Evolutionary conservation across 2,113 vertebrate genomes (phyloP), one percentile per base, ranked within the genome.

Genomic region (Machaerirhynchus nigripectus): DNA sequence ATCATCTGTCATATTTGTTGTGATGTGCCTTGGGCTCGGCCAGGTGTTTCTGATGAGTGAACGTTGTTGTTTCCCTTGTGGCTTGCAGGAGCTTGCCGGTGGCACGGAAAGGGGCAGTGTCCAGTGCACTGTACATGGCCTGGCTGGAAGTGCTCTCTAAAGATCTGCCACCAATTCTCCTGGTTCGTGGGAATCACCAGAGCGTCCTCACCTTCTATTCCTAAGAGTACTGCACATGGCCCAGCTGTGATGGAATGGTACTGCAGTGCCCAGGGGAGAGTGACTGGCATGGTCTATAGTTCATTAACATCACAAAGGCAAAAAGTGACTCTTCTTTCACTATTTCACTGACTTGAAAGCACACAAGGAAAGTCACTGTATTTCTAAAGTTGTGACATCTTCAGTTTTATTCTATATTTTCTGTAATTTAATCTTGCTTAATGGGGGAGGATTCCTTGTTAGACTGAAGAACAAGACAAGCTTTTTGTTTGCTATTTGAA

Each of bases 191-290:
- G 60, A 99, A 99, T 98, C 99, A 99, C 94, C 99, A 99, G 98
- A 99, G 99, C 28, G 99, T 99, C 95, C 99, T 99, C 93, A 99
- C 99, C 63, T 99, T 99, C 98, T 99, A 99, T 95, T 99, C 99
- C 12, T 99, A 99, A 98, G 93, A 52, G 85, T 90, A 67, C 79
- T 75, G 59, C 91, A 64, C 15, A 33, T 31, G 65, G 65, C 92
- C 85, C 89, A 95, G 79, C 95, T 59, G 71, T 73, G 70, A 80
- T 90, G 95, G 96, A 94, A 97, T 94, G 96, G 97, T 97, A 97
- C 98, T 98, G 96, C 94, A 93, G 95, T 97, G 95, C 95, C 97
- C 97, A 60, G 71, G 77, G 81, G 79, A 93, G 96, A 97, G 96
- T 86, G 95, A 93, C 97, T 96, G 96, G 91, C 17, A 28, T 87